Evolutionary conservation across 2,113 vertebrate species (phyloP), one percentile per base, ranked within the genome.

Genomic region (Lethenteron camtschaticum): DNA sequence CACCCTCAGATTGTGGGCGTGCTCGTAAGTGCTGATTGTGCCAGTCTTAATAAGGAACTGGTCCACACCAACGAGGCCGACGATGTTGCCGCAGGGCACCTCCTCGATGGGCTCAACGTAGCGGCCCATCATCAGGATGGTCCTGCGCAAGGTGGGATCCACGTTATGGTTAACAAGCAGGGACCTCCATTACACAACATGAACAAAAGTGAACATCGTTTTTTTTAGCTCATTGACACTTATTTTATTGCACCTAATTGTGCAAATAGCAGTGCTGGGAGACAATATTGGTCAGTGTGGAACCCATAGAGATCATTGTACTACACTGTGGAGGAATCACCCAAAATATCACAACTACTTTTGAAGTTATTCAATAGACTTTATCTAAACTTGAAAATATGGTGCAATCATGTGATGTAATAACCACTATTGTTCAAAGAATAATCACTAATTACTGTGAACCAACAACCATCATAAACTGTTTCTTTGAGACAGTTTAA

Each of bases 121-220:
- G 55, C 89, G 89, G 0, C 90, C 91, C 91, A 96, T 96, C 91
- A 96, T 96, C 71, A 96, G 81, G 74, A 96, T 89, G 68, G 92
- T 96, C 77, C 90, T 96, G n/a, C 41, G 72, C 73, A 9, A 20
- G 20, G 41, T 41, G 41, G 5, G 6, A 41, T 41, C 41, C 41
- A 41, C 41, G 41, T 41, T 41, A 41, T 41, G 41, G 41, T 41
- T 3, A 41, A 41, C 41, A 41, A 41, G 41, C 41, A 41, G 41
- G 41, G 41, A 41, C 41, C 3, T 41, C 41, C 41, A 7, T 41
- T 41, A 41, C 41, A 41, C 41, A 41, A 41, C 41, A 41, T 41
- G 41, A 41, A 41, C 41, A 41, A 41, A 41, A 41, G 41, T 41
- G 41, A 41, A 41, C 4, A 41, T 41, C 41, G 41, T 41, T 6